Evolutionary conservation across 2,888 invertebrate genomes (phyloP).

Genomic region (Clunio marinus): DNA sequence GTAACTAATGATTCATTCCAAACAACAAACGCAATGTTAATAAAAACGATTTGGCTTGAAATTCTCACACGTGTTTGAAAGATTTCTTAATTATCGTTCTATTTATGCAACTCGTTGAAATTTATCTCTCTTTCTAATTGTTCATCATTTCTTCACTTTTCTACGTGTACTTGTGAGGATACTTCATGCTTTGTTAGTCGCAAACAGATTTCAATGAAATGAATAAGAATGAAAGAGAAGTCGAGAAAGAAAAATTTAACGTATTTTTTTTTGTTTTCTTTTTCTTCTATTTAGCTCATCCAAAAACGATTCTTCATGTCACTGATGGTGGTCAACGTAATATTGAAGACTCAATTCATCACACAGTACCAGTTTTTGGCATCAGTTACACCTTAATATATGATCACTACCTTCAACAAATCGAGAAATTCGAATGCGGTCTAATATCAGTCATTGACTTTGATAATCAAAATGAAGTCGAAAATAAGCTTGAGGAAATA

Average conservation of each 20-base stretch:
- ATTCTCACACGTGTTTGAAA: background rate
- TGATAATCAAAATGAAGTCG: slow-evolving; percentile 41
- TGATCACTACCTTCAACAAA: slow-evolving; percentile 44
- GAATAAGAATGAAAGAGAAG: no score
- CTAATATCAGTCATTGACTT: slow-evolving; percentile 42
- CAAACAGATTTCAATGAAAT: no score
- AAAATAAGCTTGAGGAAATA: slow-evolving; percentile 42
- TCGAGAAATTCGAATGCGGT: slow-evolving; percentile 43
- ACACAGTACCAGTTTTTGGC: slow-evolving; percentile 43
- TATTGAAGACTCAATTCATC: slow-evolving; percentile 44
- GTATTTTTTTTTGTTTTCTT: background rate
- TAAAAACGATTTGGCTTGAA: background rate
- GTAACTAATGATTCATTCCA: background rate
- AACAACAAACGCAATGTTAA: background rate
- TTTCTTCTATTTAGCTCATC: slow-evolving; percentile 41
- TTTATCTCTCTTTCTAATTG: background rate
- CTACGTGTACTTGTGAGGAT: no score
- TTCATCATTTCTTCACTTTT: no score
- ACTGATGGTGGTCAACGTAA: slow-evolving; percentile 44
- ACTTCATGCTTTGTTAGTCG: no score
- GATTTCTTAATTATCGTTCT: background rate
- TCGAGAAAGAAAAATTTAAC: background rate
- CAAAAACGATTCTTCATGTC: slow-evolving; percentile 43
- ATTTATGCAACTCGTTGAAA: background rate
- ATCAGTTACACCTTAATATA: slow-evolving; percentile 43